Conservation (phyloP, 2,888 invertebrate species). For the Marronus borbonicus region DNA sequence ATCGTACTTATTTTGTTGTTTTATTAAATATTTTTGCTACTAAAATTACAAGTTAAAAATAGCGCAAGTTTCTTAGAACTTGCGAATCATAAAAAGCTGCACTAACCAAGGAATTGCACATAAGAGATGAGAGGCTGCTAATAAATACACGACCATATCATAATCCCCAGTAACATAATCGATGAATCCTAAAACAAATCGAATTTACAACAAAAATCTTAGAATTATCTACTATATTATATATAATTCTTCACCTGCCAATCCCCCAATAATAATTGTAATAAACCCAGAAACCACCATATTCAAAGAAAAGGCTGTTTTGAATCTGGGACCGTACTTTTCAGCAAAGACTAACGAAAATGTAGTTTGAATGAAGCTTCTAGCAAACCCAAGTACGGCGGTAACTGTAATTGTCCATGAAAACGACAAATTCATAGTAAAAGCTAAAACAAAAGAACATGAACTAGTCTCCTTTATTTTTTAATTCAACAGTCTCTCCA, state of each 20-base stretch:
- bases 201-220: conserved; percentile 54
- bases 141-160: conserved; percentile 77
- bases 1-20: too few relatives aligned
- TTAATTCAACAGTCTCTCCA: too few relatives aligned
- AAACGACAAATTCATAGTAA: conserved; percentile 73
- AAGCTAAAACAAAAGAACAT: conserved; percentile 70
- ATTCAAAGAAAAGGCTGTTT: conserved; percentile 82
- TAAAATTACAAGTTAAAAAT: not conserved
- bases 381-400: conserved; percentile 77
- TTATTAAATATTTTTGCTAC: too few relatives aligned
- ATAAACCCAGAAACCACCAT: conserved; percentile 81
- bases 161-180: conserved; percentile 78
- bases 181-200: conserved; percentile 73
- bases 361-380: conserved; percentile 81
- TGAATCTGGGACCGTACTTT: conserved; percentile 79
- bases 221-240: conserved; percentile 67
- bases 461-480: not conserved
- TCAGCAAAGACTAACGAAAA: conserved; percentile 82
- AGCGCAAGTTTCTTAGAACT: not conserved
- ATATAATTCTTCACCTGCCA: conserved; percentile 73
- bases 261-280: conserved; percentile 79
- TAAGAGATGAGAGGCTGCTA: conserved; percentile 77
- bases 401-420: conserved; percentile 75
- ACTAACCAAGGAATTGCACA: conserved; percentile 81
- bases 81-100: conserved; percentile 66